Percentiles rank a stretch among this genome's conserved stretches.
Conservation (phyloP, 1,140 invertebrate genomes). For the Heliothis virescens region DNA sequence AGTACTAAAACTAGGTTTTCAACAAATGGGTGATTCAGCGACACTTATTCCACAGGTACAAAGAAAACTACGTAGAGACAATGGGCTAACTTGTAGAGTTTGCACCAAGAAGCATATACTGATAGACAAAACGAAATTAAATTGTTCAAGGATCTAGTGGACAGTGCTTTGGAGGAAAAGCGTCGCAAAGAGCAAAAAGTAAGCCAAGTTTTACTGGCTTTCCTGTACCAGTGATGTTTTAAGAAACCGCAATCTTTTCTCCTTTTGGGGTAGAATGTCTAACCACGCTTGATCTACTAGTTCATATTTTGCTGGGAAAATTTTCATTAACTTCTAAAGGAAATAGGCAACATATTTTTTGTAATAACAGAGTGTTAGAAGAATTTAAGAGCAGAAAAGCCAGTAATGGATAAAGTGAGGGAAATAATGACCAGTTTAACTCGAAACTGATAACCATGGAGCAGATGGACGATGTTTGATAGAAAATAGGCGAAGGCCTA, state of each 20-base stretch:
- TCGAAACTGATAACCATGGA: constrained; percentile 75
- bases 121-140: constrained; percentile 90
- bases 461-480: constrained; percentile 75
- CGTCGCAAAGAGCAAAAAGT: constrained; percentile 87
- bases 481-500: constrained; percentile 85
- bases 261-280: too few species aligned
- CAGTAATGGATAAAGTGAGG: constrained; percentile 76
- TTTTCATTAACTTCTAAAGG: too few species aligned
- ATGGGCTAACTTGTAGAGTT: constrained; percentile 90
- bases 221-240: too few species aligned
- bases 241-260: too few species aligned
- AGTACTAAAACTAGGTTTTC: too few species aligned
- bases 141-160: constrained; percentile 89
- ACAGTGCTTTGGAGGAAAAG: constrained; percentile 88
- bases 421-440: constrained; percentile 78
- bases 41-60: constrained; percentile 81
- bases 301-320: too few species aligned
- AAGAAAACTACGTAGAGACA: constrained; percentile 88
- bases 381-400: constrained; percentile 75
- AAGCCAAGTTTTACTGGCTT: constrained; percentile 53
- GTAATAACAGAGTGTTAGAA: constrained; percentile 63
- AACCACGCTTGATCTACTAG: too few species aligned
- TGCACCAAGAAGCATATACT: constrained; percentile 89
- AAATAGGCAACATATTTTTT: too few species aligned
- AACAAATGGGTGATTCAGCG: neutral